A percentile compares a stretch with the other conserved stretches of the same genome.
These are phyloP conservation scores for Caenorhabditis japonica DNA, from an alignment of 2,888 invertebrate species.

Conservation along the genomic window DNA sequence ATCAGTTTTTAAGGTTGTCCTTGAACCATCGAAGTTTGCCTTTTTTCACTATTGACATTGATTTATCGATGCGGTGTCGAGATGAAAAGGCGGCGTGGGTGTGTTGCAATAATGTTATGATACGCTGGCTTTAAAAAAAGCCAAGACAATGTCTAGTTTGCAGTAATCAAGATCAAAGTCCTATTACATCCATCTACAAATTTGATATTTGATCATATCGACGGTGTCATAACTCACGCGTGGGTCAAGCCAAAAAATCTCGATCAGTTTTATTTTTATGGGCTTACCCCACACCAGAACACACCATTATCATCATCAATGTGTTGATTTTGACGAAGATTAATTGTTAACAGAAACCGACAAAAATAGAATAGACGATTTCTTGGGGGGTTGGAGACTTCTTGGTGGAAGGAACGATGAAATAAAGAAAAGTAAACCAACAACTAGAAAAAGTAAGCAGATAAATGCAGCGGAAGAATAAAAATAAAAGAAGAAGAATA, in stretches of 20 bases:
- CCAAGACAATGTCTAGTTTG: conserved; percentile 10
- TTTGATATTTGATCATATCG: conserved; percentile 47
- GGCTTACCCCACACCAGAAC: conserved; percentile 24
- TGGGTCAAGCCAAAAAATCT: conserved; percentile 1
- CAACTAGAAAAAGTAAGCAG: conserved; percentile 4
- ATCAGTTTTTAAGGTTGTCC: too few relatives aligned
- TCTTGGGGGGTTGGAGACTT: background rate
- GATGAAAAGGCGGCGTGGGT: conserved; percentile 24
- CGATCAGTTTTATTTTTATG: too few relatives aligned
- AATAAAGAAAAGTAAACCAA: conserved; percentile 3
- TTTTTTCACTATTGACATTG: conserved; percentile 26
- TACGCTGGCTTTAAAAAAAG: conserved; percentile 29
- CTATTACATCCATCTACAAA: conserved; percentile 26
- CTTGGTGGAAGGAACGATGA: background rate
- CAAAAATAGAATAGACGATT: background rate
- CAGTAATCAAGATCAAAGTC: conserved; percentile 8
- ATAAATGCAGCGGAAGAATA: conserved; percentile 3
- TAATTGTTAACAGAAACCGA: conserved; percentile 26
- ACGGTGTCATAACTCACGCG: conserved; percentile 48
- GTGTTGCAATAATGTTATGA: conserved; percentile 41
- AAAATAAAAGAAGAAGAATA: conserved; percentile 4
- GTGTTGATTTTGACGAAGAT: conserved; percentile 42
- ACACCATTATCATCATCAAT: conserved; percentile 14
- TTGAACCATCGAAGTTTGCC: conserved; percentile 36
- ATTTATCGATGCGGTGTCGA: conserved; percentile 34